Evolutionary conservation across 2,113 vertebrate species (phyloP).

Genomic region (Apus apus): DNA sequence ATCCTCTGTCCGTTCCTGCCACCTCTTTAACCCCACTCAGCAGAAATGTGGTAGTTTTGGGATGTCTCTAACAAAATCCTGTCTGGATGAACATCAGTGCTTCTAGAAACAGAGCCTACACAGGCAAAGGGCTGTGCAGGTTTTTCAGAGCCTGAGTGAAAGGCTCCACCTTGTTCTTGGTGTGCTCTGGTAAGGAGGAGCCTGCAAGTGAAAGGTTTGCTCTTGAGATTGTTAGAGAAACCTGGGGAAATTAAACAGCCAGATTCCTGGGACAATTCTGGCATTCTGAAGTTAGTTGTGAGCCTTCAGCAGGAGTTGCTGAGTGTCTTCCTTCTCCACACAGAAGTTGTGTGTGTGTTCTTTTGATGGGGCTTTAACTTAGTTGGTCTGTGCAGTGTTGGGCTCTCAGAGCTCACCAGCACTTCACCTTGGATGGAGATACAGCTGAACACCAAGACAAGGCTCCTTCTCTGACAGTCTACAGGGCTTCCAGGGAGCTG

Average conservation of each 20-base stretch:
- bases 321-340: background rate
- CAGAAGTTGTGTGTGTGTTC: background rate
- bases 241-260: background rate
- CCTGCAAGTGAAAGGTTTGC: background rate
- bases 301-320: background rate
- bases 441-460: background rate
- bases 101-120: background rate
- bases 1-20: background rate
- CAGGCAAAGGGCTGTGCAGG: rapidly evolving
- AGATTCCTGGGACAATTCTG: background rate
- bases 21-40: background rate
- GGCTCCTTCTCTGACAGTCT: background rate
- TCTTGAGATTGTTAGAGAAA: background rate
- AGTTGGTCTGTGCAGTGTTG: background rate
- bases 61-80: background rate
- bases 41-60: background rate
- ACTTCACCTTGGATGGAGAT: background rate
- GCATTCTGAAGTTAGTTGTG: background rate
- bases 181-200: background rate
- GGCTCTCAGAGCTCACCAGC: background rate
- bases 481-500: background rate
- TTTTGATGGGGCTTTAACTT: background rate
- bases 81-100: background rate
- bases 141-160: background rate
- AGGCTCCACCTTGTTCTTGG: background rate